These are phyloP conservation scores for Nomada lathburiana DNA, from an alignment of 2,888 invertebrate species.

Conservation along the genomic window DNA sequence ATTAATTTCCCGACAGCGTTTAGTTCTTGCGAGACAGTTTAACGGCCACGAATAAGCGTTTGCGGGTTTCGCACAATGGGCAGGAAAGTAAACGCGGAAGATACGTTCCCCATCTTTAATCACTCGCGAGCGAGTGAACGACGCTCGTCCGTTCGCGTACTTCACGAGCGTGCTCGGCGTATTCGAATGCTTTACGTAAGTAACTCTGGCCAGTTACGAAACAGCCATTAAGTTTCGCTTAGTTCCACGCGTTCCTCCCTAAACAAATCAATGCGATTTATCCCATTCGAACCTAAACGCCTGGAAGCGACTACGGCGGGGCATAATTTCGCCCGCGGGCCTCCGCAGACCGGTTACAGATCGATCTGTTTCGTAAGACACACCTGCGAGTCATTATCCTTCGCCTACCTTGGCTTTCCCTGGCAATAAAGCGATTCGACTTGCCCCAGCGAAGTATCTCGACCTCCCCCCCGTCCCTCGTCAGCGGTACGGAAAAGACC, in stretches of 20 bases:
- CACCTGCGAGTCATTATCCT: conserved; percentile 69
- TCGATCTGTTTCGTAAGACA: conserved; percentile 66
- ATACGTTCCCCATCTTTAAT: background rate
- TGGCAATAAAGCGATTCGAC: conserved; percentile 53
- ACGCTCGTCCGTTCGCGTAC: background rate
- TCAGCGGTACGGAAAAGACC: conserved; percentile 2
- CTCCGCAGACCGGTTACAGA: conserved; percentile 44
- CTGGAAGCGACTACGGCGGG: conserved; percentile 45
- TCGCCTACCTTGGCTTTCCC: conserved; percentile 69
- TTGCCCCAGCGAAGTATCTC: conserved; percentile 35
- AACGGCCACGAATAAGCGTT: background rate
- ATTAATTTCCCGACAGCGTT: background rate
- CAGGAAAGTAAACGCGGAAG: conserved; percentile 26
- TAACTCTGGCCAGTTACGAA: conserved; percentile 19
- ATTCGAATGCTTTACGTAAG: conserved; percentile 21
- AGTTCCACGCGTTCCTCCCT: conserved; percentile 11
- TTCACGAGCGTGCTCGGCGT: background rate
- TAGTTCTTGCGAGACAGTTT: background rate
- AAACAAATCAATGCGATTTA: conserved; percentile 31
- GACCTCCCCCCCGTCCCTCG: conserved; percentile 6
- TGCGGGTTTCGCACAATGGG: background rate
- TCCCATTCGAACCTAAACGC: conserved; percentile 31
- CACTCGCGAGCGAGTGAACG: background rate
- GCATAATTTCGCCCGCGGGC: conserved; percentile 39
- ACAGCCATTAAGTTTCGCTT: conserved; percentile 40